Conservation (phyloP, 2,888 invertebrate species). For the Lasiommata megera region DNA sequence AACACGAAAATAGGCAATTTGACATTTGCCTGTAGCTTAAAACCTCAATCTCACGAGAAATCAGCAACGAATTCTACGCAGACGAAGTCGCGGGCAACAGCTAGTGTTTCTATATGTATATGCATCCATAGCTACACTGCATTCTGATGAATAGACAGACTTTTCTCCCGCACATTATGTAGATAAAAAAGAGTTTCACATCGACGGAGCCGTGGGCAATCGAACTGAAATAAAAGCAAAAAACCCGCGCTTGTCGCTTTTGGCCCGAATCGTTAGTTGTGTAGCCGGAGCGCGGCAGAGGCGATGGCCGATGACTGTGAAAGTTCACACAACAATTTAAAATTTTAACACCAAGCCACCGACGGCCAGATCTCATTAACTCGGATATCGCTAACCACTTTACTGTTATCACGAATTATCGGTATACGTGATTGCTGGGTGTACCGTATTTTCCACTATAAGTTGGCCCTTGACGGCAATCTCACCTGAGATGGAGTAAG, state of each 20-base stretch:
- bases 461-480: too few species aligned
- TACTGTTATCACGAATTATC: slow-evolving; percentile 57
- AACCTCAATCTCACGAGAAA: too few species aligned
- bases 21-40: too few species aligned
- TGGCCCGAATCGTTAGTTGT: slow-evolving; percentile 49
- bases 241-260: slow-evolving; percentile 46
- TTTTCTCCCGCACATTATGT: background rate
- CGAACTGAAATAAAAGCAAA: slow-evolving; percentile 47
- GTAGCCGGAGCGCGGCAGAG: slow-evolving; percentile 48
- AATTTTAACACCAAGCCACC: slow-evolving; percentile 75
- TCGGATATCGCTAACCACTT: slow-evolving; percentile 55
- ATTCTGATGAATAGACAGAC: background rate
- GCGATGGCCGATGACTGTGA: slow-evolving; percentile 69
- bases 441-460: too few species aligned
- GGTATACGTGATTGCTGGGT: slow-evolving; percentile 6
- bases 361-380: slow-evolving; percentile 63
- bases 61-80: too few species aligned
- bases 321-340: slow-evolving; percentile 80
- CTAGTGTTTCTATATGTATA: too few species aligned
- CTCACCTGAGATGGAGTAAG: too few species aligned
- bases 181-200: slow-evolving; percentile 42
- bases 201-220: slow-evolving; percentile 46
- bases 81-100: too few species aligned
- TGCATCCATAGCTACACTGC: too few species aligned
- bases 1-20: too few species aligned